These are phyloP conservation scores for Busseola fusca DNA, from an alignment of 2,888 invertebrate species.

Conservation along the genomic window DNA sequence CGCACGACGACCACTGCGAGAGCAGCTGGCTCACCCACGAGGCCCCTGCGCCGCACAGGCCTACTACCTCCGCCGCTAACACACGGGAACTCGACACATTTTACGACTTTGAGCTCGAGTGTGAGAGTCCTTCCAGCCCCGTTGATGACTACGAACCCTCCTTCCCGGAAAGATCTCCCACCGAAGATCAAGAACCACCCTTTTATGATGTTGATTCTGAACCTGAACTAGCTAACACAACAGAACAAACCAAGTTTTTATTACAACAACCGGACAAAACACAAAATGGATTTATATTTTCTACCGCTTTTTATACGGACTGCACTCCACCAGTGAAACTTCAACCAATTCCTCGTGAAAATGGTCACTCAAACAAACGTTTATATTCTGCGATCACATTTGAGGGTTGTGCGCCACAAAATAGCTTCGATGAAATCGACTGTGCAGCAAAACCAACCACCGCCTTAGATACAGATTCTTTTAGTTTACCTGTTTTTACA, in stretches of 20 bases:
- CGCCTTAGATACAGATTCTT: slow-evolving; percentile 67
- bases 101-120: slow-evolving; percentile 91
- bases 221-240: slow-evolving; percentile 87
- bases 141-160: slow-evolving; percentile 88
- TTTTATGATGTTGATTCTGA: slow-evolving; percentile 69
- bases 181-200: slow-evolving; percentile 67
- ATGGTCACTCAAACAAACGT: slow-evolving; percentile 81
- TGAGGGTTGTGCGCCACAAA: slow-evolving; percentile 84
- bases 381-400: slow-evolving; percentile 85
- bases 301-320: slow-evolving; percentile 82
- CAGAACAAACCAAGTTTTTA: slow-evolving; percentile 75
- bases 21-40: slow-evolving; percentile 82
- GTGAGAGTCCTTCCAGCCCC: slow-evolving; percentile 92
- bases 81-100: slow-evolving; percentile 89
- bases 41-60: slow-evolving; percentile 62
- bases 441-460: slow-evolving; percentile 67
- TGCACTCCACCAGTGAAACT: slow-evolving; percentile 78
- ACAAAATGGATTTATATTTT: slow-evolving; percentile 85
- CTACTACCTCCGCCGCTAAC: slow-evolving; percentile 69
- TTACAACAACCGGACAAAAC: slow-evolving; percentile 85
- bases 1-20: slow-evolving; percentile 83
- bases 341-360: slow-evolving; percentile 83
- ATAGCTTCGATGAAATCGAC: slow-evolving; percentile 82
- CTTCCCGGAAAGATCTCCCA: slow-evolving; percentile 87
- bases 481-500: slow-evolving; percentile 69